Evolutionary conservation across 1,140 invertebrate species (phyloP).

Genomic region (Drosophila sulfurigaster): DNA sequence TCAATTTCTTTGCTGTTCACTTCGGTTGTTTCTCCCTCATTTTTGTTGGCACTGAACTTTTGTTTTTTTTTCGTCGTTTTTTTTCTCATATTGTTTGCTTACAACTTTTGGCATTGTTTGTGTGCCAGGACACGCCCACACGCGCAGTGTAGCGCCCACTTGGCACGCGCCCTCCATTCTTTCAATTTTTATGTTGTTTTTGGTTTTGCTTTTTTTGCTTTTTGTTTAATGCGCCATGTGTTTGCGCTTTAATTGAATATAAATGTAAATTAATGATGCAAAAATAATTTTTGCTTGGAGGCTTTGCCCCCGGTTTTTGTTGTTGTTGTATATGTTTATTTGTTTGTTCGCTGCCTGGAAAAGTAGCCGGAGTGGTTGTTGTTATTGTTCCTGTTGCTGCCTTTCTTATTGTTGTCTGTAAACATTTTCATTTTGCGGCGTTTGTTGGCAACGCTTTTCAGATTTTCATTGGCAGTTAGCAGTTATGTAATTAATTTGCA

Average conservation of each 20-base stretch:
- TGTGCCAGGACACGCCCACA: conserved; percentile 20
- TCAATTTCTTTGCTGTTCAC: conserved; percentile 15
- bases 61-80: too few species aligned
- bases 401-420: conserved; percentile 58
- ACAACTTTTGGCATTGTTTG: conserved; percentile 43
- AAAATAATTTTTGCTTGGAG: conserved; percentile 81
- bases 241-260: conserved; percentile 83
- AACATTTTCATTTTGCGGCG: conserved; percentile 70
- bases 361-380: conserved; percentile 40
- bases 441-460: conserved; percentile 39
- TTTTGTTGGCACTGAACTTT: conserved; percentile 26
- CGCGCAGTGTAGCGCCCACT: conserved; percentile 48
- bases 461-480: conserved; percentile 67
- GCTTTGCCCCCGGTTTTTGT: conserved; percentile 46
- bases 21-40: conserved; percentile 11
- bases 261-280: conserved; percentile 84
- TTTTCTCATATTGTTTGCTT: conserved; percentile 51
- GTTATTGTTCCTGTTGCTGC: conserved; percentile 43
- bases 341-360: conserved; percentile 47
- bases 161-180: conserved; percentile 55
- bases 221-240: conserved; percentile 54
- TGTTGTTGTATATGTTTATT: conserved; percentile 16
- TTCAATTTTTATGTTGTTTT: not conserved
- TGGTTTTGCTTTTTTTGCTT: not conserved
- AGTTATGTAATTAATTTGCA: conserved; percentile 79